Evolutionary conservation across 2,113 vertebrate species (phyloP), one percentile per base, ranked within the genome.

Genomic region (Emydura subglobosa): DNA sequence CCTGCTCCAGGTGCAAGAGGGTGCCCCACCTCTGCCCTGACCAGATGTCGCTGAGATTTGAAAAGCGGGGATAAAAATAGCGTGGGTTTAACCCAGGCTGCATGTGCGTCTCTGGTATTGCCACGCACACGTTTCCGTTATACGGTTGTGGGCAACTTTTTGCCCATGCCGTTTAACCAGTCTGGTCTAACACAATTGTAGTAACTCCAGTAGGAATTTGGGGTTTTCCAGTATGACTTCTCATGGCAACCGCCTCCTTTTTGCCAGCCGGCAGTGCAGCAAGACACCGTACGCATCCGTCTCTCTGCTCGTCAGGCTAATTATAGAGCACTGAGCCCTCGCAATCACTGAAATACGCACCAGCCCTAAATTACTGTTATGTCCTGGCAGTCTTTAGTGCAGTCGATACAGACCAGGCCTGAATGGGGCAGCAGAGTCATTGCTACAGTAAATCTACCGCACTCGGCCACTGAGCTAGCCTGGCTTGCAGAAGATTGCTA

Each of bases 1-100:
- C 0, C 54, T 59, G 78, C 89, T 86, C 85, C 22, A 16, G 13
- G 1, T 85, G 57, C 90, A 1, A 0, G 12, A 0, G 3, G 9
- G 1, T 39, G 79, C 86, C 86, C 89, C 89, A 87, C 82, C 50
- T 2, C 6, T 7, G 6, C 50, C 34, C 51, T 22, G 29, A 47
- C 3, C 0, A 39, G 17, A 59, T 34, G 31, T 31, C 14, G 5
- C 16, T 65, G 59, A 31, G 7, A n/a, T 68, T n/a, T 68, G 34
- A 68, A 68, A 68, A 68, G 65, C 9, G 34, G 65, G 6, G n/a
- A 17, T n/a, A n/a, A 68, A n/a, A 68, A 31, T 16, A 68, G 34
- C 4, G 34, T 68, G 31, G 61, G 65, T 17, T n/a, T n/a, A n/a
- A 65, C 61, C 16, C 31, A 6, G 39, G 21, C 3, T 74, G 39